Base-by-base conservation (phyloP, 1,140 invertebrate species). In the Nephotettix cincticeps region DNA sequence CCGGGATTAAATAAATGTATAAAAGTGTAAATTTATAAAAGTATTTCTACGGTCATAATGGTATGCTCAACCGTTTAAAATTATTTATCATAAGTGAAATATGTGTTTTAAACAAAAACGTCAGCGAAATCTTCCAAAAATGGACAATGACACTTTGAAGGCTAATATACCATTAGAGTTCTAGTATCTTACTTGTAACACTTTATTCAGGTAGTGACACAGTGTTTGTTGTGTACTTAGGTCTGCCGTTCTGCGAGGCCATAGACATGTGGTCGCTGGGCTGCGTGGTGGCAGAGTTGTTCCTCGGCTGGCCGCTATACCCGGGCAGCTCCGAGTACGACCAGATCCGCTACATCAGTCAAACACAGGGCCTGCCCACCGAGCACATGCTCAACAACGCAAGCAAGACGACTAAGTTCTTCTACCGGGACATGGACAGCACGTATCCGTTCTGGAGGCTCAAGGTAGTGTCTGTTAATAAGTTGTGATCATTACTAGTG, bases 221-320 rank as follows among this genome's bases (percentile, higher is more conserved):
- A 19, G 3, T 61, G 65, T 71, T 71, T 65, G 65, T 75, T 79
- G 36, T 36, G 4, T n/a, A n/a, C n/a, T n/a, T 71, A 83, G 83
- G 91, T 70, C 84, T 99, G 75, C 97, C 97, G 61, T 99, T 99
- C 84, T 98, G 96, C 86, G 98, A 99, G 84, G 96, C 97, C 1
- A 99, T 99, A 76, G 98, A 99, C 83, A 99, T 99, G 97, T 99
- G 98, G 98, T 99, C 97, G 0, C 85, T 99, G 68, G 98, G 98
- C 25, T 99, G 98, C 84, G 98, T 99, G 67, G 98, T 99, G 23
- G 98, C 98, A 1, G 98, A 99, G 82, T 86, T 99, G 63, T 99
- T 99, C 84, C 87, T 99, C 19, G 98, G 98, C 70, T 99, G 98
- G 98, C 98, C 98, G 19, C 85, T 99, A 1, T 99, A 99, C 84